Conservation (phyloP, 2,888 invertebrate genomes). For the Agriotes lineatus region DNA sequence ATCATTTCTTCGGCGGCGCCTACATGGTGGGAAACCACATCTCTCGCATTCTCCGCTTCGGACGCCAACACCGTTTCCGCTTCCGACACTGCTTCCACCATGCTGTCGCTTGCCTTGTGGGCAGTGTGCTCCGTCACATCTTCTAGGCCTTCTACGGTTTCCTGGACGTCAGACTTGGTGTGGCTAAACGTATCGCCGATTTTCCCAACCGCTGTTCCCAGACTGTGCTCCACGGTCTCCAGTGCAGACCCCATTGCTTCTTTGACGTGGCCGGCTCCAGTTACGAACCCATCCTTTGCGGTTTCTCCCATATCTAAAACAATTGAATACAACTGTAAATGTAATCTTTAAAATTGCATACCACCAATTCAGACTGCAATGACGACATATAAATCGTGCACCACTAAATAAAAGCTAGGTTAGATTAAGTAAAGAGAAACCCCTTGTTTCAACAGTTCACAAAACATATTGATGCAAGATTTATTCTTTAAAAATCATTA, state of each 20-base stretch:
- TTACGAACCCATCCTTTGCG: constrained; percentile 57
- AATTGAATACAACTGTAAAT: no score
- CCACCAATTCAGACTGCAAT: no score
- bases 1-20: not conserved
- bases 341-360: no score
- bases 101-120: constrained; percentile 52
- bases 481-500: no score
- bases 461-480: no score
- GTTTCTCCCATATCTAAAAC: constrained; percentile 60
- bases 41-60: constrained; percentile 52
- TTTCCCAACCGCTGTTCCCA: constrained; percentile 59
- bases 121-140: constrained; percentile 54
- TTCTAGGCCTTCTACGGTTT: constrained; percentile 52
- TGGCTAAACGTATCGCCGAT: constrained; percentile 59
- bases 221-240: constrained; percentile 59
- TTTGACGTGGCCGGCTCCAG: constrained; percentile 61
- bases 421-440: no score
- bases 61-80: constrained; percentile 61
- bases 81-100: constrained; percentile 60
- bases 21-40: constrained; percentile 16
- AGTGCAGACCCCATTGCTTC: constrained; percentile 59
- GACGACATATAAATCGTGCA: no score
- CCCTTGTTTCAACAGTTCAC: no score
- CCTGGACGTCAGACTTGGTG: constrained; percentile 50
- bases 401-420: no score